Evolutionary conservation across 2,797 vertebrate genomes (phyloP).

Genomic region (Arremon aurantiirostris): DNA sequence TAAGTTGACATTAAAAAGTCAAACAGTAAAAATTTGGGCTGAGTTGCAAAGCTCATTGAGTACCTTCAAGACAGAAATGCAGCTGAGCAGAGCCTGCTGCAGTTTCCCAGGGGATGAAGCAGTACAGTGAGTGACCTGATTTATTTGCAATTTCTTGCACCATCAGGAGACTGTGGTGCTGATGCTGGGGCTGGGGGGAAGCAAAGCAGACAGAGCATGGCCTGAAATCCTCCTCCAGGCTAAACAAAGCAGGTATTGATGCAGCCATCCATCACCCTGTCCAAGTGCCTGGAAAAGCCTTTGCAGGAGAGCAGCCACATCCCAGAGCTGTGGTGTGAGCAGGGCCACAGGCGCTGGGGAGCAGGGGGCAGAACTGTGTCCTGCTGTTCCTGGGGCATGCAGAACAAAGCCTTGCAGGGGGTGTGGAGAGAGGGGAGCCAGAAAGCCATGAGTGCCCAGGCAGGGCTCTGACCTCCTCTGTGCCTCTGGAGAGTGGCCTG

Average conservation of each 20-base stretch:
- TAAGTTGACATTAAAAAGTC: not conserved
- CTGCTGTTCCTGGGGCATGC: rapidly evolving
- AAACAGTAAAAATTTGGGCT: not conserved
- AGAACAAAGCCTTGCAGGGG: not conserved
- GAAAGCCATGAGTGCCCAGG: not conserved
- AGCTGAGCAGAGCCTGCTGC: not conserved
- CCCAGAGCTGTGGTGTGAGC: not conserved
- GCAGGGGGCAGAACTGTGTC: not conserved
- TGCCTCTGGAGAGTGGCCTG: not conserved
- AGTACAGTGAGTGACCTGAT: not conserved
- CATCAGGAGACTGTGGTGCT: not conserved
- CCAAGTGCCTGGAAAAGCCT: not conserved
- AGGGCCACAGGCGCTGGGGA: not conserved
- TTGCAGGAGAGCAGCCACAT: not conserved
- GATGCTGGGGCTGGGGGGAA: not conserved
- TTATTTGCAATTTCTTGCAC: not conserved
- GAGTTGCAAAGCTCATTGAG: not conserved
- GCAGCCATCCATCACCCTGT: not conserved
- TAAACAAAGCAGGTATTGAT: not conserved
- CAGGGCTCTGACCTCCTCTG: rapidly evolving
- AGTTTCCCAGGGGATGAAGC: not conserved
- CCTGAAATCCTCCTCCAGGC: not conserved
- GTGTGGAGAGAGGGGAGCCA: not conserved
- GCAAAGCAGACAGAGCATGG: not conserved
- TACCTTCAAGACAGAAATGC: not conserved